Base-by-base conservation (phyloP, 2,888 invertebrate species). In the Melanchra persicariae region DNA sequence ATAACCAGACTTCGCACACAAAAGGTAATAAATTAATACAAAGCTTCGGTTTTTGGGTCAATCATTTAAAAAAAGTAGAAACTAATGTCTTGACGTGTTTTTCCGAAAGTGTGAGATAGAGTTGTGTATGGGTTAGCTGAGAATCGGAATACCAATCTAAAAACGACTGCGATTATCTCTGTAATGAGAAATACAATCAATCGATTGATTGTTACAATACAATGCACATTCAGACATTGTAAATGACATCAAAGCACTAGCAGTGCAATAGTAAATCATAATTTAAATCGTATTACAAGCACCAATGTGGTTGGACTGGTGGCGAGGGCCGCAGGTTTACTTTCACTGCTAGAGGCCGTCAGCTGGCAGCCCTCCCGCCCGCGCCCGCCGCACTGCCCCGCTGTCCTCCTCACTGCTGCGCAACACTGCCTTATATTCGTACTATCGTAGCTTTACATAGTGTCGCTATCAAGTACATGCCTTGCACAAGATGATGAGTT, bases 281-380 rank as follows among this genome's bases (percentile, higher is more conserved):
- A 86, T 88, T 86, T 87, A 86, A 81, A 86, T 87, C 84, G 81
- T 84, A 80, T 86, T 83, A 86, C 74, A 81, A 83, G 81, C 78
- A 78, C 74, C 79, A 79, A 85, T 84, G 82, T 83, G 83, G 85
- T 84, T 78, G 85, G 81, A 82, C 84, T 85, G 70, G 82, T 81
- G 77, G 84, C 83, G 90, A 91, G 91, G 91, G 91, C 89, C 89
- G 85, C 89, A 89, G 90, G 89, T 87, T 92, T 91, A 96, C 96
- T 96, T 96, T 96, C 96, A 95, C 96, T 96, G 86, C 88, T 95
- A 93, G 90, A 92, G 96, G 95, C 94, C 95, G 92, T 87, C 95
- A 94, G 95, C 95, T 94, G 94, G 88, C 86, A 76, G 70, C 85
- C 85, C 87, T 87, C 83, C 84, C 87, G 43, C 66, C 68, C 52